Conservation (phyloP, 37 sponge, comb jelly and placozoan species). For the Agelas oroides region DNA sequence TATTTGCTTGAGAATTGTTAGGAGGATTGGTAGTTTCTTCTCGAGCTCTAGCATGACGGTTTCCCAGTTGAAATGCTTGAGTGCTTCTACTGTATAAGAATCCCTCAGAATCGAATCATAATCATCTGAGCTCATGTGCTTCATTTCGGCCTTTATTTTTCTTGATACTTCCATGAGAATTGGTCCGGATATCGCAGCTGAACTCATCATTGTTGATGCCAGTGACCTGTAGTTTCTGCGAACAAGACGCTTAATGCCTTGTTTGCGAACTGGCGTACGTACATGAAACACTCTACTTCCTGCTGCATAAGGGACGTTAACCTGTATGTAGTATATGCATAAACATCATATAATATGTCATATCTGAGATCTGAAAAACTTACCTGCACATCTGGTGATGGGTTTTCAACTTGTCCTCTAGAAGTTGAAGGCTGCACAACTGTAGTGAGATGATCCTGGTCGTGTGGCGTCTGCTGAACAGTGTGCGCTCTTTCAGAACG, state of each 20-base stretch:
- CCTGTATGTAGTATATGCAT: conserved; percentile 8
- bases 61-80: conserved; percentile 54
- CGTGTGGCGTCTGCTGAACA: no score
- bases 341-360: no score
- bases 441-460: no score
- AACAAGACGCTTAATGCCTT: conserved; percentile 12
- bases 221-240: conserved; percentile 6
- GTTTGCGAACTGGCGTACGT: conserved; percentile 6
- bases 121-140: neutral
- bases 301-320: neutral
- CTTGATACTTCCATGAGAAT: neutral
- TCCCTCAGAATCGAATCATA: conserved; percentile 37
- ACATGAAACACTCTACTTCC: neutral
- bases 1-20: conserved; percentile 14
- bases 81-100: neutral
- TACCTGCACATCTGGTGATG: conserved; percentile 24
- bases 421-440: neutral
- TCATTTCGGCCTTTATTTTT: conserved; percentile 30
- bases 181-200: neutral
- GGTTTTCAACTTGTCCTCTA: neutral
- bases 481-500: no score
- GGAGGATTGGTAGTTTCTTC: conserved; percentile 21
- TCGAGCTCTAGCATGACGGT: conserved; percentile 25
- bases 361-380: conserved; percentile 1
- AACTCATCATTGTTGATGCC: neutral